These are phyloP conservation scores for Coecobrya sp. DNA, from an alignment of 2,888 invertebrate genomes.

Conservation along the genomic window DNA sequence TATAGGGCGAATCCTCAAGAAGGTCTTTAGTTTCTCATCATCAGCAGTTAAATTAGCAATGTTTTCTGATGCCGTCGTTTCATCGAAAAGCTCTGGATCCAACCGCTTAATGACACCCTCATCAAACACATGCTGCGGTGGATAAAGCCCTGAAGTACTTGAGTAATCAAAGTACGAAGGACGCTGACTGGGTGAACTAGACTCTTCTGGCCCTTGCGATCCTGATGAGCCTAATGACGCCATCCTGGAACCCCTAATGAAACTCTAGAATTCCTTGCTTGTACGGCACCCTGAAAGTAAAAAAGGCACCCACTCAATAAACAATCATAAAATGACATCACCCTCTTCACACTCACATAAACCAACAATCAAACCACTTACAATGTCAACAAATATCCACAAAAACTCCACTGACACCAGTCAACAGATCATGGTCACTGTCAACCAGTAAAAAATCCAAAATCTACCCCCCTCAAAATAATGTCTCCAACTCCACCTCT, in stretches of 20 bases:
- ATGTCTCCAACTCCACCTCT: no score
- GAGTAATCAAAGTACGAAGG: constrained; percentile 68
- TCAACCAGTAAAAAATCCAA: no score
- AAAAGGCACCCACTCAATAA: no score
- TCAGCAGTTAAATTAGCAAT: neutral
- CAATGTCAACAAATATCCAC: no score
- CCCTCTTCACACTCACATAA: no score
- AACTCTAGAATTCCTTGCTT: no score
- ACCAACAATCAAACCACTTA: no score
- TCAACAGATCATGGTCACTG: no score
- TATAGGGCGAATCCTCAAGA: constrained; percentile 65
- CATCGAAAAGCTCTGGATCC: constrained; percentile 55
- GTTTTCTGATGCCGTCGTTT: neutral
- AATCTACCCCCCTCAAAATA: no score
- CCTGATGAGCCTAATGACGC: neutral
- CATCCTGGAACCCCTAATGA: neutral
- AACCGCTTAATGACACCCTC: constrained; percentile 65
- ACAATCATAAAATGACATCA: no score
- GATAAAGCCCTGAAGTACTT: constrained; percentile 65
- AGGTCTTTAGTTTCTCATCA: constrained; percentile 77
- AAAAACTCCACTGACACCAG: no score
- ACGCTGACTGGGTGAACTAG: constrained; percentile 49
- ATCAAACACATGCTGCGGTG: constrained; percentile 58
- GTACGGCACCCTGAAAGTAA: no score
- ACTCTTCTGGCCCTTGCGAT: neutral